phyloP scores from a whole-genome alignment of 2,113 vertebrate genomes.

The Uria lomvia region DNA sequence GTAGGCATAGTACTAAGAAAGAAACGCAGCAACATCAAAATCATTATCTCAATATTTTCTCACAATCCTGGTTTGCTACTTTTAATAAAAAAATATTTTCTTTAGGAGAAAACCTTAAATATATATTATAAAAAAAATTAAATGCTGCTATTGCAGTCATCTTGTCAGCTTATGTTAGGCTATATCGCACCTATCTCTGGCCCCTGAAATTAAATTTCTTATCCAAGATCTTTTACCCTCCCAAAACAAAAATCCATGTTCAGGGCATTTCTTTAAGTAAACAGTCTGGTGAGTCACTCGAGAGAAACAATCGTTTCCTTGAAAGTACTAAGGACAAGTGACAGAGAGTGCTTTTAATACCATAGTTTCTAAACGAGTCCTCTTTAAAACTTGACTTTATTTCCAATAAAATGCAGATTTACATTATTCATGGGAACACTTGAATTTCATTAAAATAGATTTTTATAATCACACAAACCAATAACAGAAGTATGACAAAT shows the following conservation, averaged over 20 bases:
- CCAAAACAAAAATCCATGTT: background rate
- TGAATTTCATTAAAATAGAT: slow-evolving; percentile 69
- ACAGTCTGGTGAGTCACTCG: background rate
- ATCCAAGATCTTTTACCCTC: background rate
- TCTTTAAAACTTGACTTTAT: slow-evolving; percentile 58
- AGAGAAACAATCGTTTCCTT: background rate
- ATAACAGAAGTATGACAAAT: slow-evolving; percentile 65
- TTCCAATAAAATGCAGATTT: slow-evolving; percentile 62
- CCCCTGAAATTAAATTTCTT: background rate
- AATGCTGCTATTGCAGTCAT: background rate
- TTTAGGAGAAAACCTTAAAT: background rate
- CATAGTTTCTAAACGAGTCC: slow-evolving; percentile 37
- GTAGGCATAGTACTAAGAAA: background rate
- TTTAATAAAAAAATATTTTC: background rate
- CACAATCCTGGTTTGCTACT: background rate
- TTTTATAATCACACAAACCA: slow-evolving; percentile 68
- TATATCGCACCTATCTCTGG: background rate
- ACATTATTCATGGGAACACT: slow-evolving; percentile 62
- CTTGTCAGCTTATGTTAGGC: background rate
- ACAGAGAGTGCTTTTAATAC: slow-evolving; percentile 30
- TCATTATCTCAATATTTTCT: background rate
- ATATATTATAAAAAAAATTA: background rate
- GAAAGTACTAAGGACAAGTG: background rate
- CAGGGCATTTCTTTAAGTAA: background rate
- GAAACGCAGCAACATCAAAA: background rate